Evolutionary conservation across 1,140 invertebrate species (phyloP).

Genomic region (Listronotus oregonensis): DNA sequence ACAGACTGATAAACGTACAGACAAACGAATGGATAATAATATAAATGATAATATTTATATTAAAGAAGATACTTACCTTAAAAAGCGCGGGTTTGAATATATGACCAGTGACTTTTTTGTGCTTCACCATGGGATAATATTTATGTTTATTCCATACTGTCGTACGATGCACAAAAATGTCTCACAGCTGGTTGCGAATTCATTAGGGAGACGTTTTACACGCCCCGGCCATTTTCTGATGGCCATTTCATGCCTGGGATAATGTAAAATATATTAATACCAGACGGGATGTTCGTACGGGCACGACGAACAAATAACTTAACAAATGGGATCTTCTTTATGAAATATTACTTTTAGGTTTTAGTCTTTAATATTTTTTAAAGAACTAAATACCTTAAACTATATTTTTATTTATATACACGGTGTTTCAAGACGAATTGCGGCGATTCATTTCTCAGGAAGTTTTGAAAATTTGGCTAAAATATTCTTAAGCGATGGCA

Average conservation of each 20-base stretch:
- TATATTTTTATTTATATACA: no score
- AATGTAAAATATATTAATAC: slow-evolving; percentile 37
- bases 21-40: not conserved
- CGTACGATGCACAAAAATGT: slow-evolving; percentile 42
- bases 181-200: slow-evolving; percentile 47
- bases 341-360: slow-evolving; percentile 11
- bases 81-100: slow-evolving; percentile 17
- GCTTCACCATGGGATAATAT: slow-evolving; percentile 26
- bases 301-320: slow-evolving; percentile 31
- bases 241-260: slow-evolving; percentile 27
- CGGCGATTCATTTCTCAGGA: no score
- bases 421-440: no score
- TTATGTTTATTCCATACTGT: slow-evolving; percentile 40
- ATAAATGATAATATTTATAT: slow-evolving; percentile 13
- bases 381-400: no score
- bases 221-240: slow-evolving; percentile 42
- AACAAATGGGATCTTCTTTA: slow-evolving; percentile 30
- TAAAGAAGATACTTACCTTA: slow-evolving; percentile 14
- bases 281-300: slow-evolving; percentile 21
- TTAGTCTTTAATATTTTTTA: not conserved
- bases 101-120: slow-evolving; percentile 28
- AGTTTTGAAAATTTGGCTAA: no score
- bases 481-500: no score
- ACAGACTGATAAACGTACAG: slow-evolving; percentile 1
- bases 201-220: slow-evolving; percentile 48